Evolutionary conservation across 2,113 vertebrate genomes (phyloP), one percentile per base, ranked within the genome.

Genomic region (Jaculus jaculus): DNA sequence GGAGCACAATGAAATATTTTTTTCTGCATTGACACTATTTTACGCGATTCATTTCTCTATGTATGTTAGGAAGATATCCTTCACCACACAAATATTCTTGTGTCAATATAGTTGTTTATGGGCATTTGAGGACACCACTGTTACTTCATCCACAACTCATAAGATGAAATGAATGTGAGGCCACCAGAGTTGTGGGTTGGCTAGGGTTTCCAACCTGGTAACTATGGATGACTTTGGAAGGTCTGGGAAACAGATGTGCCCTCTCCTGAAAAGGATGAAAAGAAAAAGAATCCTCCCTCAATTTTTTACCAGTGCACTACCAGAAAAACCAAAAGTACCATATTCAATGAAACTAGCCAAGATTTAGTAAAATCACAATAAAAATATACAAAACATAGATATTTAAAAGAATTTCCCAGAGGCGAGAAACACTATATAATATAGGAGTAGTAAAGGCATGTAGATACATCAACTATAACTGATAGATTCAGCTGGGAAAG

Each of bases 1-100:
- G 54, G 4, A 78, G 58, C n/a, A 73, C 16, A 78, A 23, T 15
- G n/a, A 63, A 84, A 77, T 88, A 15, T 69, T 91, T 68, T 91
- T 68, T 94, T 86, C 34, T 89, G 77, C 73, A 63, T 18, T 85
- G 87, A 83, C n/a, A 91, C 34, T 74, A 23, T 20, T 91, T 94
- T 89, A 51, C 37, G 79, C 78, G n/a, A 75, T 10, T 85, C 24
- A 32, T 83, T 80, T 58, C 24, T 88, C 15, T 54, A 54, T 28
- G 2, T 61, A 18, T 84, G 37, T 81, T 37, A 74, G 39, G 21
- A 90, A 65, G 18, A 60, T 47, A 65, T 91, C 32, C 28, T 87
- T 93, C 83, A 63, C 72, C 77, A 81, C 37, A 54, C 73, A 77
- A 77, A 84, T 58, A 47, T 58, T 91, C 66, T 21, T 78, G 73